A percentile compares a stretch with the other conserved stretches of the same genome.
Evolutionary conservation across 2,888 invertebrate species (phyloP).

Genomic region (Elegia similella): DNA sequence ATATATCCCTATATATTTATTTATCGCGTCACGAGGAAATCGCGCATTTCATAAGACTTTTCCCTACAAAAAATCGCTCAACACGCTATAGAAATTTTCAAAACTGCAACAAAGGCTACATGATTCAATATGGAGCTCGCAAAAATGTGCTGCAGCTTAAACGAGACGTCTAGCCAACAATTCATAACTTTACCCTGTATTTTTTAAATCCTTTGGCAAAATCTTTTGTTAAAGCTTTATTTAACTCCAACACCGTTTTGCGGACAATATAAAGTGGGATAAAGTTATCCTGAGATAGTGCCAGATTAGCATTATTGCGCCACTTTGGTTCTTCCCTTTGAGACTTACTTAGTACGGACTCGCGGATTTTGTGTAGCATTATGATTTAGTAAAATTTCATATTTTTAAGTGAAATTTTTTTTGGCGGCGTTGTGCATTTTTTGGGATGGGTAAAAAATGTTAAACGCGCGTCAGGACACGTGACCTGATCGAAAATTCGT

Average conservation of each 20-base stretch:
- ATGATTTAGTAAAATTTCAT: too few species aligned
- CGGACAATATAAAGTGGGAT: constrained; percentile 13
- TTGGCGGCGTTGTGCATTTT: too few species aligned
- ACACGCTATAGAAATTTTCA: neutral
- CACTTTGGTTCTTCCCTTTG: constrained; percentile 10
- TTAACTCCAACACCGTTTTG: constrained; percentile 7
- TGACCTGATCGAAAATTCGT: too few species aligned
- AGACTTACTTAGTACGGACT: neutral
- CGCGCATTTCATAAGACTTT: too few species aligned
- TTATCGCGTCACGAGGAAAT: too few species aligned
- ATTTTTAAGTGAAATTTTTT: too few species aligned
- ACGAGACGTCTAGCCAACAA: neutral
- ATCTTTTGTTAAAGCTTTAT: neutral
- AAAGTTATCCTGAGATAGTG: constrained; percentile 18
- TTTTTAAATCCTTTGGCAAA: neutral
- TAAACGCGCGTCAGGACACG: too few species aligned
- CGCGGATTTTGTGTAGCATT: too few species aligned
- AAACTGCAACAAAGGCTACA: neutral
- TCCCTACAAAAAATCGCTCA: too few species aligned
- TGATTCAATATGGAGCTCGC: neutral
- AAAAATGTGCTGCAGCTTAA: neutral
- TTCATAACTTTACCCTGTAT: neutral
- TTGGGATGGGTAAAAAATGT: too few species aligned
- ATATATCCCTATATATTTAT: too few species aligned
- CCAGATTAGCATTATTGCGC: constrained; percentile 20